Percentiles rank a stretch among this genome's conserved stretches.
Conservation (phyloP, 1,140 invertebrate species). For the Drosophila serrata region DNA sequence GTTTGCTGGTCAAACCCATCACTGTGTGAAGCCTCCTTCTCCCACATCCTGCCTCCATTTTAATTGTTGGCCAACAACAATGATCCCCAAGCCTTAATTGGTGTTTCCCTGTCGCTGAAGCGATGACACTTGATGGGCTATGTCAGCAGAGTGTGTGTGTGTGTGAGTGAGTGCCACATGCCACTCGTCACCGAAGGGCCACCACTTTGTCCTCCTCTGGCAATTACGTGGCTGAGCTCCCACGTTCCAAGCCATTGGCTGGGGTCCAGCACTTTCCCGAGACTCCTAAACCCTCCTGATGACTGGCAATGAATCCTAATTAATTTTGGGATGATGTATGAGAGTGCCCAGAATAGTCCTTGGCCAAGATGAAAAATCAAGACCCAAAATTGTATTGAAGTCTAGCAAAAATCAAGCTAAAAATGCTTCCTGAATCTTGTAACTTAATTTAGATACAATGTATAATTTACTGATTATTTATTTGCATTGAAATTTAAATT, state of each 20-base stretch:
- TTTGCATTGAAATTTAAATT: neutral
- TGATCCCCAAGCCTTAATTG: conserved; percentile 37
- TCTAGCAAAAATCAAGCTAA: too few relatives aligned
- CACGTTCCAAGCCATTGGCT: conserved; percentile 43
- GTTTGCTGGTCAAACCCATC: conserved; percentile 40
- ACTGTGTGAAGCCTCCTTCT: neutral
- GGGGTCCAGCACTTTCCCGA: conserved; percentile 20
- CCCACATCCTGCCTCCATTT: conserved; percentile 22
- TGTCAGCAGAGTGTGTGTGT: conserved; percentile 10
- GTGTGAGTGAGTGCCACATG: conserved; percentile 30
- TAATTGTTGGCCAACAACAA: conserved; percentile 59
- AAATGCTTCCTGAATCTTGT: too few relatives aligned
- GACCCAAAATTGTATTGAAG: neutral
- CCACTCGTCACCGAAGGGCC: conserved; percentile 22
- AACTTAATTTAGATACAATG: too few relatives aligned
- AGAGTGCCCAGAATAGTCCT: neutral
- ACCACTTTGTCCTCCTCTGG: conserved; percentile 13
- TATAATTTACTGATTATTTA: too few relatives aligned
- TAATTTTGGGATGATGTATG: conserved; percentile 16
- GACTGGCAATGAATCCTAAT: conserved; percentile 22
- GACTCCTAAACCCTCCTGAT: conserved; percentile 11
- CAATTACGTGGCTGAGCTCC: conserved; percentile 34
- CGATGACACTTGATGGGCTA: conserved; percentile 34
- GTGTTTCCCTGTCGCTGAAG: conserved; percentile 31
- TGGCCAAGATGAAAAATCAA: neutral